Conservation (phyloP, 2,797 vertebrate genomes). For the Tokudaia muenninki region DNA sequence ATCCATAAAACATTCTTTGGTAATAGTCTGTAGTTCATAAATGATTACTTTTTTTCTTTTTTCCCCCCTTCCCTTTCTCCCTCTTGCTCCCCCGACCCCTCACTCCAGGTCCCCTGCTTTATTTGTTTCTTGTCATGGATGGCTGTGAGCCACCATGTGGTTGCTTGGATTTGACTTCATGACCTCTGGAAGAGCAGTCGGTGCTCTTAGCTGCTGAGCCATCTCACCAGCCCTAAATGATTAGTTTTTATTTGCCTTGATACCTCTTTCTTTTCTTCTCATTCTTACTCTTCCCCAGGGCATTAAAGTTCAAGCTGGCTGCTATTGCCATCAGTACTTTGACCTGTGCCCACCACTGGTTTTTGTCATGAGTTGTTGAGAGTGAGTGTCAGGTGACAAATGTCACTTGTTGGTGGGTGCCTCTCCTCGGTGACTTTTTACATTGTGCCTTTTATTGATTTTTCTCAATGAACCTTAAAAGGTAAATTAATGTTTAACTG, state of each 20-base stretch:
- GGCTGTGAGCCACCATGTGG: no score
- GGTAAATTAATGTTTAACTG: conserved; percentile 27
- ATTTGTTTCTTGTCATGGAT: no score
- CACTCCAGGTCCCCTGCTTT: no score
- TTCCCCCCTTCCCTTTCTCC: no score
- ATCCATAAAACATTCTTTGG: background rate
- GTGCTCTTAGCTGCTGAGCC: no score
- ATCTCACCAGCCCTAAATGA: background rate
- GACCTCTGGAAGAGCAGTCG: no score
- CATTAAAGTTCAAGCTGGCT: background rate
- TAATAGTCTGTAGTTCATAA: conserved; percentile 6
- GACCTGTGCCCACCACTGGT: background rate
- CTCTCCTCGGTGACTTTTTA: conserved; percentile 40
- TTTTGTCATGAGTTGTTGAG: background rate
- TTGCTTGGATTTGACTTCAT: no score
- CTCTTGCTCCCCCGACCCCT: no score
- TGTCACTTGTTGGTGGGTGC: background rate
- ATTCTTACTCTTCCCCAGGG: background rate
- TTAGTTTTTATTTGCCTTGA: background rate
- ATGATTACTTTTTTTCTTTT: background rate
- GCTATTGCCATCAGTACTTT: background rate
- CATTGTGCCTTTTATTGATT: background rate
- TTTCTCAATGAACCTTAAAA: background rate
- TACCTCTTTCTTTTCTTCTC: background rate
- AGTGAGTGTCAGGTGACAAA: background rate